These are phyloP conservation scores for Shargacucullia verbasci DNA, from an alignment of 2,888 invertebrate species.

Conservation along the genomic window DNA sequence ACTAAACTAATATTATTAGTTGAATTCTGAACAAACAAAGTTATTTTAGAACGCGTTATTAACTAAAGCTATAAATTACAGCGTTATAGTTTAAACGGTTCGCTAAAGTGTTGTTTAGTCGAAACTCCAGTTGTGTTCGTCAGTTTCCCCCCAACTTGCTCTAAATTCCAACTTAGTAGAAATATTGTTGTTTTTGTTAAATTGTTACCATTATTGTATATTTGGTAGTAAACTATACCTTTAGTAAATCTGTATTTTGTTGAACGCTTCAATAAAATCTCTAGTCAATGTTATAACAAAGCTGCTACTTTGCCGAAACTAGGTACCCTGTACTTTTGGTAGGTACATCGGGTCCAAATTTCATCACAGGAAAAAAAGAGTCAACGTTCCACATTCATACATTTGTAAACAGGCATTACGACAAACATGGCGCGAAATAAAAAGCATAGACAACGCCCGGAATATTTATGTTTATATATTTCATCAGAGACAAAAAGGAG, in stretches of 20 bases:
- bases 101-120: conserved; percentile 27
- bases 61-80: too few relatives aligned
- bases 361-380: conserved; percentile 48
- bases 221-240: not conserved
- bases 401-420: conserved; percentile 65
- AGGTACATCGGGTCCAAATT: conserved; percentile 21
- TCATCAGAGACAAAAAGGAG: conserved; percentile 71
- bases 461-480: conserved; percentile 63
- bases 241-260: not conserved
- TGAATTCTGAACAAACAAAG: conserved; percentile 33
- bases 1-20: conserved; percentile 37
- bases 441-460: conserved; percentile 62
- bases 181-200: conserved; percentile 26
- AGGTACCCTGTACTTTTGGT: not conserved
- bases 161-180: conserved; percentile 30
- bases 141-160: conserved; percentile 22
- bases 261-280: too few relatives aligned
- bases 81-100: conserved; percentile 45
- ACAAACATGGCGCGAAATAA: conserved; percentile 64
- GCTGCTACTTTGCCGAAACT: conserved; percentile 10
- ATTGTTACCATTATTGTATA: too few relatives aligned
- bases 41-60: conserved; percentile 36
- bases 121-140: conserved; percentile 23
- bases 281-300: conserved; percentile 1
- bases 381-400: conserved; percentile 58